phyloP scores from a whole-genome alignment of 2,113 vertebrate genomes.

The Eidolon helvum region DNA sequence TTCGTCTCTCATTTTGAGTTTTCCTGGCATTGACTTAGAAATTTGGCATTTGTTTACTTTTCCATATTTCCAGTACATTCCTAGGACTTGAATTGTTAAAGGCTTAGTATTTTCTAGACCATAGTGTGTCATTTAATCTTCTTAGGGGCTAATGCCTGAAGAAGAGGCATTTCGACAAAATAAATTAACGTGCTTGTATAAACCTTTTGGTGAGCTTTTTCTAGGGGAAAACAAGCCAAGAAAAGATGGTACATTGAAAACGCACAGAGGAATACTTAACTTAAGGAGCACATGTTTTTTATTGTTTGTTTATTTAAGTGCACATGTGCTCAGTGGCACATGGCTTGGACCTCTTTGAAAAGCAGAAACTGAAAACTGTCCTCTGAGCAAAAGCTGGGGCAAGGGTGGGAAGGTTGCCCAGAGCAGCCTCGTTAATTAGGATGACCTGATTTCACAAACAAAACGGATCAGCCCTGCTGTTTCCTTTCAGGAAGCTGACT shows the following conservation, averaged over 20 bases:
- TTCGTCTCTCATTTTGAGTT: constrained; percentile 16
- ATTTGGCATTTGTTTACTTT: constrained; percentile 68
- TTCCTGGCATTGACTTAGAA: constrained; percentile 67
- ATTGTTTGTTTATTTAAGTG: neutral
- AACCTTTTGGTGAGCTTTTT: neutral
- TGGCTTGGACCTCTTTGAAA: neutral
- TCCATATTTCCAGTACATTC: constrained; percentile 59
- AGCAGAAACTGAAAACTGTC: neutral
- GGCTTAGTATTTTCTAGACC: neutral
- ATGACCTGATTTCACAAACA: constrained; percentile 14
- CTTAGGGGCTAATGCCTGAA: neutral
- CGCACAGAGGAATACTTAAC: neutral
- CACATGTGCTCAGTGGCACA: neutral
- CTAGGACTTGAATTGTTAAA: constrained; percentile 44
- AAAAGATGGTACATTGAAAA: neutral
- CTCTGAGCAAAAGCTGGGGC: neutral
- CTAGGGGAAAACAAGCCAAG: neutral
- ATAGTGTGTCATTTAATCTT: neutral
- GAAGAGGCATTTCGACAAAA: neutral
- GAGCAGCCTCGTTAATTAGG: constrained; percentile 15
- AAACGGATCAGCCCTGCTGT: neutral
- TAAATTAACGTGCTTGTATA: neutral
- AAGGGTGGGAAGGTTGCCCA: neutral
- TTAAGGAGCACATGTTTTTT: neutral
- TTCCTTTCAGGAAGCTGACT: neutral